Percentiles rank a stretch among this genome's conserved stretches.
Evolutionary conservation across 2,797 vertebrate species (phyloP).

Genomic region (Nyctalus aviator): DNA sequence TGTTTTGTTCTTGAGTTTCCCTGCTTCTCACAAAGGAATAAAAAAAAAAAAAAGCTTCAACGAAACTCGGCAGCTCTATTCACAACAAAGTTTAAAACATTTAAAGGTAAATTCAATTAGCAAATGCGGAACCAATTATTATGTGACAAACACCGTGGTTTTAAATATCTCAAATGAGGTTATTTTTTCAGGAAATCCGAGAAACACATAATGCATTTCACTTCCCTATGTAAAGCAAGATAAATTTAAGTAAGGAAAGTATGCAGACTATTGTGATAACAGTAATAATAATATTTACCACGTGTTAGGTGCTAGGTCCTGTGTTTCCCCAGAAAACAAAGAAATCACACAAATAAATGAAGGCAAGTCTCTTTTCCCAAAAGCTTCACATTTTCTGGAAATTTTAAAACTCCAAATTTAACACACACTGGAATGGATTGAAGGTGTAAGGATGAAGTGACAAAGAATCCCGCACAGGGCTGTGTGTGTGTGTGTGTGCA

Average conservation of each 20-base stretch:
- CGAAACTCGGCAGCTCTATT: neutral
- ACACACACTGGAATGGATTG: neutral
- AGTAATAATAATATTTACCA: conserved; percentile 32
- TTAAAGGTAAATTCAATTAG: conserved; percentile 59
- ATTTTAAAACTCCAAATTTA: conserved; percentile 59
- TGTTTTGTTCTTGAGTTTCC: conserved; percentile 74
- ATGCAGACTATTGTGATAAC: neutral
- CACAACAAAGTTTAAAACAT: conserved; percentile 44
- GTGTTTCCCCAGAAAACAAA: conserved; percentile 19
- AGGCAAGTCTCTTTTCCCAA: neutral
- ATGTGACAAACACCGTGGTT: neutral
- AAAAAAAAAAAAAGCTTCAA: neutral
- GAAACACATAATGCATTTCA: conserved; percentile 8
- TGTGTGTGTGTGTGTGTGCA: neutral
- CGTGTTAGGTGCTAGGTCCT: neutral
- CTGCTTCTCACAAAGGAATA: conserved; percentile 24
- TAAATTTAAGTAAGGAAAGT: conserved; percentile 37
- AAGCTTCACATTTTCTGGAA: conserved; percentile 51
- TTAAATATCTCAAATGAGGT: conserved; percentile 21
- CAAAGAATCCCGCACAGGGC: neutral
- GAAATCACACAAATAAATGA: conserved; percentile 4
- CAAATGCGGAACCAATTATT: neutral
- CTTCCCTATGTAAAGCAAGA: conserved; percentile 31
- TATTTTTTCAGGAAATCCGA: conserved; percentile 66
- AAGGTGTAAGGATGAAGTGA: conserved; percentile 4